phyloP scores from a whole-genome alignment of 2,888 invertebrate genomes.

The Perithous albicinctus region DNA sequence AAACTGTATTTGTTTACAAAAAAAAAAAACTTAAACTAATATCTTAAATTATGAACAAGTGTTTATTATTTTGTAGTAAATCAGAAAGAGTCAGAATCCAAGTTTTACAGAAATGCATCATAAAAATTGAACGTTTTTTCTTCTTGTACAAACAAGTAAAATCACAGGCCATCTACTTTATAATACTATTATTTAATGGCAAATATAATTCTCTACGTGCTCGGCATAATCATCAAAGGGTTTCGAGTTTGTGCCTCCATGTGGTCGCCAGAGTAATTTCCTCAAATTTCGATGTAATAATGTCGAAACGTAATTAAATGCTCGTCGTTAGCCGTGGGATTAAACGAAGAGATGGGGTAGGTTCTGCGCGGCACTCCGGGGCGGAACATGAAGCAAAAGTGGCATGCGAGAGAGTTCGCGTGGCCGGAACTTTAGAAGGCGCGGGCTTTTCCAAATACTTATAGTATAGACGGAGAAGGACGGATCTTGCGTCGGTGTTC shows the following conservation, averaged over 20 bases:
- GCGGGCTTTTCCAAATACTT: conserved; percentile 47
- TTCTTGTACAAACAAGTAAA: too few species aligned
- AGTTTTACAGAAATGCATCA: too few species aligned
- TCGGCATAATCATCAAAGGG: conserved; percentile 14
- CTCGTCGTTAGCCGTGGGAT: conserved; percentile 3
- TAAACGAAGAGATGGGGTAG: conserved; percentile 11
- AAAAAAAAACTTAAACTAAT: too few species aligned
- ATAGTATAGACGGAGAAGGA: conserved; percentile 28
- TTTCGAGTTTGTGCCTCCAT: background rate
- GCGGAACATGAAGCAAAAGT: background rate
- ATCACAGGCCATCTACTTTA: background rate
- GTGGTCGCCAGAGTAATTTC: conserved; percentile 26
- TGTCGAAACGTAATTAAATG: background rate
- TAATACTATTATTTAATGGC: conserved; percentile 28
- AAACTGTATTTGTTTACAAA: too few species aligned
- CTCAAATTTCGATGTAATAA: conserved; percentile 27
- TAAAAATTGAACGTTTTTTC: too few species aligned
- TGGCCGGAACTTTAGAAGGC: conserved; percentile 34
- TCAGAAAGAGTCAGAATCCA: too few species aligned
- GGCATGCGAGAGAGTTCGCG: conserved; percentile 37
- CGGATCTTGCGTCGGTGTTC: conserved; percentile 47
- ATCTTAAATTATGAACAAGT: too few species aligned
- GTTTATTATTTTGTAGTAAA: too few species aligned
- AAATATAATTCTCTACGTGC: conserved; percentile 10
- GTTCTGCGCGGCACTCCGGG: background rate